phyloP scores from a whole-genome alignment of 2,113 vertebrate species.

The Sinocyclocheilus maitianheensis region DNA sequence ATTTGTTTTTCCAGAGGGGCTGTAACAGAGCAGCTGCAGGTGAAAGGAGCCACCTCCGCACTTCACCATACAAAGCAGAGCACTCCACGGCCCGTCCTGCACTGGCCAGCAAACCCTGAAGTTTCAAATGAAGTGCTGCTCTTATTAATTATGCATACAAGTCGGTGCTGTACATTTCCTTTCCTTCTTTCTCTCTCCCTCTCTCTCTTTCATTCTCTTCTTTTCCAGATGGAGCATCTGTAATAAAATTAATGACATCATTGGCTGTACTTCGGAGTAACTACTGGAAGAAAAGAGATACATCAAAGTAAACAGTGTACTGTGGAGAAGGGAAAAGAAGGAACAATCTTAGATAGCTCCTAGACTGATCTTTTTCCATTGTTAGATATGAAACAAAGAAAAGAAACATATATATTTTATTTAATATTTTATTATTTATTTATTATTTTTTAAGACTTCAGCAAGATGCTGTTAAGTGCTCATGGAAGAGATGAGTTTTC shows the following conservation, averaged over 20 bases:
- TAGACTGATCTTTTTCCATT: not conserved
- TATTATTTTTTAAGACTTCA: too few species aligned
- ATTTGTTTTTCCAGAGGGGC: slow-evolving; percentile 74
- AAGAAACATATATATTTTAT: too few species aligned
- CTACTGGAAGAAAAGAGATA: slow-evolving; percentile 78
- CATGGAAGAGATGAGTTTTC: too few species aligned
- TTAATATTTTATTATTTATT: too few species aligned
- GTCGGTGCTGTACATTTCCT: slow-evolving; percentile 79
- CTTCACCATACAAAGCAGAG: slow-evolving; percentile 42
- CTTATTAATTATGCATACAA: slow-evolving; percentile 85
- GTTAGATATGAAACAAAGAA: slow-evolving; percentile 18
- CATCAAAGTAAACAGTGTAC: slow-evolving; percentile 67
- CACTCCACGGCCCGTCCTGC: slow-evolving; percentile 55
- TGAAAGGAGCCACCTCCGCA: slow-evolving; percentile 52
- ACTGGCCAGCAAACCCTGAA: slow-evolving; percentile 78
- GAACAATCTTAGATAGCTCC: not conserved
- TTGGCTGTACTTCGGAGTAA: slow-evolving; percentile 78
- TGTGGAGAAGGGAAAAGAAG: slow-evolving; percentile 20
- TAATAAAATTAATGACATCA: slow-evolving; percentile 85
- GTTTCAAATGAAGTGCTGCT: slow-evolving; percentile 80
- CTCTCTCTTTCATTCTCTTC: slow-evolving; percentile 53
- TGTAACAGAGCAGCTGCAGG: slow-evolving; percentile 55
- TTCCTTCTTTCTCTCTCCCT: slow-evolving; percentile 59
- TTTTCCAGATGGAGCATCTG: slow-evolving; percentile 77
- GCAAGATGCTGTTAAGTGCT: too few species aligned